Evolutionary conservation across 2,888 invertebrate species (phyloP).

Genomic region (Diadromus collaris): DNA sequence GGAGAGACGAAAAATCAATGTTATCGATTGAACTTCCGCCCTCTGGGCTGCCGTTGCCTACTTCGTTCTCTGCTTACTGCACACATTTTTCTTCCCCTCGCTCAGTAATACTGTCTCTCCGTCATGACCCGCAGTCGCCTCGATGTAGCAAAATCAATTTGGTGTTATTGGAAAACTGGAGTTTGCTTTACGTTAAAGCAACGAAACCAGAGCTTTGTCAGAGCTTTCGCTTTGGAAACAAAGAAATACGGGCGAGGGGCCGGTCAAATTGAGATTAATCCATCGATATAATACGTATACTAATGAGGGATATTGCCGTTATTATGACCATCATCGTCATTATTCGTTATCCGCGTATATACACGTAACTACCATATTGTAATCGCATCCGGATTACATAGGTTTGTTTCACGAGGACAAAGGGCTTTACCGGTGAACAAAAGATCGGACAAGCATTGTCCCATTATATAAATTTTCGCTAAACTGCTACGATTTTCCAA

Average conservation of each 20-base stretch:
- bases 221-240: neutral
- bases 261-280: neutral
- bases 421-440: neutral
- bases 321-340: constrained; percentile 7
- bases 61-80: neutral
- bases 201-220: neutral
- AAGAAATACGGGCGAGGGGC: neutral
- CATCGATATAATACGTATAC: neutral
- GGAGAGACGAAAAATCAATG: constrained; percentile 17
- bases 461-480: constrained; percentile 64
- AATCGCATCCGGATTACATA: constrained; percentile 61
- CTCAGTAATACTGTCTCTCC: constrained; percentile 2
- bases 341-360: neutral
- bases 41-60: constrained; percentile 22
- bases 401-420: constrained; percentile 29
- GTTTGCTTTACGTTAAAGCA: neutral
- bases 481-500: constrained; percentile 63
- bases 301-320: neutral
- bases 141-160: constrained; percentile 37
- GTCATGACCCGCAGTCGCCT: neutral
- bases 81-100: neutral
- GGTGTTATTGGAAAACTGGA: constrained; percentile 42
- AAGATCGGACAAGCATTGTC: constrained; percentile 29
- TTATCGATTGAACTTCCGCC: constrained; percentile 41
- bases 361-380: constrained; percentile 6